phyloP scores from a whole-genome alignment of 2,888 invertebrate genomes.

The Yponomeuta evonymella region DNA sequence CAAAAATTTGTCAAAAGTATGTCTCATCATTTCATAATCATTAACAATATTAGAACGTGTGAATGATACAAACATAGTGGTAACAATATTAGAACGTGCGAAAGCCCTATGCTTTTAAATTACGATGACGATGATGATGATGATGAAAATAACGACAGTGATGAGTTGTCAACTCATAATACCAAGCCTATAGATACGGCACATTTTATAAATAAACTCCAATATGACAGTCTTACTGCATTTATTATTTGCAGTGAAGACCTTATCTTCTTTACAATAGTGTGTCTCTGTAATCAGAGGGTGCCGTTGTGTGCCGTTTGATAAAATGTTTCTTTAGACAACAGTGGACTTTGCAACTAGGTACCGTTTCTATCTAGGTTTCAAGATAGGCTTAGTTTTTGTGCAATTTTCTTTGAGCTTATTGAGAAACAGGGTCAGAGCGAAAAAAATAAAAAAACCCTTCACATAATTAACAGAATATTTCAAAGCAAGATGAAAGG shows the following conservation, averaged over 20 bases:
- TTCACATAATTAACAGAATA: no score
- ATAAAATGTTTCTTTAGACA: conserved; percentile 18
- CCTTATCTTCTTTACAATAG: conserved; percentile 43
- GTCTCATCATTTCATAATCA: no score
- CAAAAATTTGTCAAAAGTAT: no score
- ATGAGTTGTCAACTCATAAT: background rate
- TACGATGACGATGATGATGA: background rate
- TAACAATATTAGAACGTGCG: no score
- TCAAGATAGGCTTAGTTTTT: background rate
- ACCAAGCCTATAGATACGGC: conserved; percentile 46
- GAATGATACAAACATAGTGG: no score
- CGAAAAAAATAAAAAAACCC: no score
- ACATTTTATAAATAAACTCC: conserved; percentile 62
- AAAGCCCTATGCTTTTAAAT: no score
- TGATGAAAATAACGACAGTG: background rate
- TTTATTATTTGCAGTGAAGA: conserved; percentile 46
- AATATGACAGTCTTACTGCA: conserved; percentile 34
- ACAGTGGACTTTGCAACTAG: conserved; percentile 16
- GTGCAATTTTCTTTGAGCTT: background rate
- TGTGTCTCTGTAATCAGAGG: conserved; percentile 28
- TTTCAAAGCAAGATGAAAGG: no score
- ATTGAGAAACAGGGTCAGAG: background rate
- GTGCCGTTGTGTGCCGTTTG: conserved; percentile 19
- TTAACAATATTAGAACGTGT: no score
- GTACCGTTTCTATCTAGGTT: background rate